These are phyloP conservation scores for Cephus spinipes DNA, from an alignment of 2,888 invertebrate genomes.

Conservation along the genomic window DNA sequence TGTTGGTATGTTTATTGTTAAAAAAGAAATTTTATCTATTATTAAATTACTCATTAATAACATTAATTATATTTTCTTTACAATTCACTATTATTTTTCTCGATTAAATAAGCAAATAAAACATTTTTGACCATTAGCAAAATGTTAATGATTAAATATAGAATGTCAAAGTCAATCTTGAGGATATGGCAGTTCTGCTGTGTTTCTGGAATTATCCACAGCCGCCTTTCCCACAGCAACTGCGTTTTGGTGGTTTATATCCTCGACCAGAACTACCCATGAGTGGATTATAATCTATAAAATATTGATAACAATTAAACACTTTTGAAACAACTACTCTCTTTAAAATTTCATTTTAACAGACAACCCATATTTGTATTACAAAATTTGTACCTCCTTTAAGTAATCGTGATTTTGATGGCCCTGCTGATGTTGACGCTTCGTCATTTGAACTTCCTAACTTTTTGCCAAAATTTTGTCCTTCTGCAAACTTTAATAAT, in stretches of 20 bases:
- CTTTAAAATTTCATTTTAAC: background rate
- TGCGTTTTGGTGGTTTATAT: slow-evolving; percentile 61
- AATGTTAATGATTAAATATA: background rate
- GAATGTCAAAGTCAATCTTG: background rate
- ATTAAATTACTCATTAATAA: background rate
- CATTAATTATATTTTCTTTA: background rate
- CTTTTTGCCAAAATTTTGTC: slow-evolving; percentile 40
- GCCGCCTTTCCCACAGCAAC: slow-evolving; percentile 58
- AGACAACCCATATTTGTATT: background rate
- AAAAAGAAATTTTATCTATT: background rate
- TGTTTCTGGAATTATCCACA: slow-evolving; percentile 52
- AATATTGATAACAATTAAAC: slow-evolving; percentile 9
- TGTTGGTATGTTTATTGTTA: background rate
- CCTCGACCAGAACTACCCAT: slow-evolving; percentile 54
- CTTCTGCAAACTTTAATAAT: slow-evolving; percentile 37
- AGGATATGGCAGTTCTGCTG: background rate
- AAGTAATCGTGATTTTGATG: slow-evolving; percentile 31
- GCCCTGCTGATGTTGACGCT: slow-evolving; percentile 27
- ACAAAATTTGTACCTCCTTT: slow-evolving; percentile 23
- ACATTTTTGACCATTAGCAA: background rate
- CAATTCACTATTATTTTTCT: background rate
- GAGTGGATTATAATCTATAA: slow-evolving; percentile 61
- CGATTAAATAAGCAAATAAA: background rate
- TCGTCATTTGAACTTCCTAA: slow-evolving; percentile 41
- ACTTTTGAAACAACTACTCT: background rate